Evolutionary conservation across 2,797 vertebrate species (phyloP).

Genomic region (Rhynchonycteris naso): DNA sequence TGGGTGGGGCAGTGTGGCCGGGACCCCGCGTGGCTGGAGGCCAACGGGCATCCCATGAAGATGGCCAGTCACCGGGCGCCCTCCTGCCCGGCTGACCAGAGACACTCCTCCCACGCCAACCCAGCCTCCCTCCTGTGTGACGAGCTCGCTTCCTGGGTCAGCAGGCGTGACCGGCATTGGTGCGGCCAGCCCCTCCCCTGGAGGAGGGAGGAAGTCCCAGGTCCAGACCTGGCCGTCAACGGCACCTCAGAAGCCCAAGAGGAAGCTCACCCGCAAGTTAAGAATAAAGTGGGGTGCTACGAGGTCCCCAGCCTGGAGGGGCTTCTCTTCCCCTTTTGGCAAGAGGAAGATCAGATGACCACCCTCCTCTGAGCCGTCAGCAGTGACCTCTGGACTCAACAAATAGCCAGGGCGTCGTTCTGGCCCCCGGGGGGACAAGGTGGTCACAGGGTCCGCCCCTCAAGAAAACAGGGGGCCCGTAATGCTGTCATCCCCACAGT

Average conservation of each 20-base stretch:
- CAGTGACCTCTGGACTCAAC: background rate
- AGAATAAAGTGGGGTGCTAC: background rate
- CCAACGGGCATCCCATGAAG: background rate
- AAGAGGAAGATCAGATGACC: constrained; percentile 37
- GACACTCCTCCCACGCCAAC: rapidly evolving
- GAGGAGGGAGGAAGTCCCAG: background rate
- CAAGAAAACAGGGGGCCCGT: background rate
- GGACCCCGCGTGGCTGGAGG: background rate
- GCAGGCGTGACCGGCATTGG: background rate
- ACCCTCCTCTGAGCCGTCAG: constrained; percentile 13
- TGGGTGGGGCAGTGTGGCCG: background rate
- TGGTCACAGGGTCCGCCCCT: background rate
- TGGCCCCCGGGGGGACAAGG: too few species aligned
- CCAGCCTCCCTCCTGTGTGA: background rate
- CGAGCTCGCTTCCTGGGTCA: background rate
- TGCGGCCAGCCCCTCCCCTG: background rate
- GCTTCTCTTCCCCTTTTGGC: background rate
- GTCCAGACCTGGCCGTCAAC: background rate
- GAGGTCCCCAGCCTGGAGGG: background rate
- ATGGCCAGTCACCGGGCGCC: background rate
- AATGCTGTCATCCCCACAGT: too few species aligned
- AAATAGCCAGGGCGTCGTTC: constrained; percentile 22
- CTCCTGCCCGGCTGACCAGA: background rate
- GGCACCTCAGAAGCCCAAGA: background rate
- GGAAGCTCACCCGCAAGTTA: background rate